Conservation (phyloP, 2,797 vertebrate genomes). For the Muscicapa striata region DNA sequence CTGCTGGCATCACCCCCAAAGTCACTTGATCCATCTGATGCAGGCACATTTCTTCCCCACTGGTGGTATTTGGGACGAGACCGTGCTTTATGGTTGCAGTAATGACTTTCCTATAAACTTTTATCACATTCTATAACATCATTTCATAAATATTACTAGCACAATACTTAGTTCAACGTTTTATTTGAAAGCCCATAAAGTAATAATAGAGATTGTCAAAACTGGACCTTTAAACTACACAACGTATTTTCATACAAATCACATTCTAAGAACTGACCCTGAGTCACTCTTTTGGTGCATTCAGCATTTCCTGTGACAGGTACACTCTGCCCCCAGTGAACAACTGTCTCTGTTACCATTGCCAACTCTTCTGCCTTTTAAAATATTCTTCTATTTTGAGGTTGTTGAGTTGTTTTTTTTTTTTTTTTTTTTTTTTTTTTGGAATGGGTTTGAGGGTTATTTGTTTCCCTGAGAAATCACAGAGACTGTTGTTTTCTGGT, state of each 20-base stretch:
- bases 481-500: not conserved
- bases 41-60: not conserved
- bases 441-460: accelerated
- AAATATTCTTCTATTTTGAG: not conserved
- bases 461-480: not conserved
- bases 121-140: not conserved
- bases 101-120: conserved; percentile 39
- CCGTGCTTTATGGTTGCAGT: not conserved
- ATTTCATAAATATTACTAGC: conserved; percentile 35
- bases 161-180: not conserved
- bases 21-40: not conserved
- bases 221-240: not conserved
- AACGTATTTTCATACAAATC: not conserved
- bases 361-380: not conserved
- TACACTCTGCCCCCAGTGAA: not conserved
- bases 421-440: not conserved
- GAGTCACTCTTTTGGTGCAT: not conserved
- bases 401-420: not conserved
- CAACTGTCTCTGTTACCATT: not conserved
- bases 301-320: conserved; percentile 21
- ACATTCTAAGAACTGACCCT: not conserved
- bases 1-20: not conserved
- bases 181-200: not conserved
- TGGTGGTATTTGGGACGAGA: not conserved
- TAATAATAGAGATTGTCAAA: not conserved